These are phyloP conservation scores for Cantharis rufa DNA, from an alignment of 2,888 invertebrate species.

Conservation along the genomic window DNA sequence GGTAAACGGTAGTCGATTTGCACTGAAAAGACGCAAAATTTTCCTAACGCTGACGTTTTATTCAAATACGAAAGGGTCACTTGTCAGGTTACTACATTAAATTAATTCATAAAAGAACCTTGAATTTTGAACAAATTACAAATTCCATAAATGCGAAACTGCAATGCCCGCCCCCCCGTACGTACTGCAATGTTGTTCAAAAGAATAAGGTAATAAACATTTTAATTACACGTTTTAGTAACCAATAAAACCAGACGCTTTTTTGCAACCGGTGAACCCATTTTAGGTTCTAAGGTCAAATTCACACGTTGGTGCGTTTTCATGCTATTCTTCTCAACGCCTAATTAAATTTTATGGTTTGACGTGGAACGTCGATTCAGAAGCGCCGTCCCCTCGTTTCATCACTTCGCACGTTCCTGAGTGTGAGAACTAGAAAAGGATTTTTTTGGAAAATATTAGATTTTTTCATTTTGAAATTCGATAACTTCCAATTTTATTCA, in stretches of 20 bases:
- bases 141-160: neutral
- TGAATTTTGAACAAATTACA: slow-evolving; percentile 9
- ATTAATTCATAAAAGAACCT: slow-evolving; percentile 12
- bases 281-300: neutral
- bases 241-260: neutral
- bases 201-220: neutral
- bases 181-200: neutral
- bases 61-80: slow-evolving; percentile 14
- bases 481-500: too few species aligned
- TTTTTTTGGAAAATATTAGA: too few species aligned
- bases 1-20: neutral
- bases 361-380: neutral
- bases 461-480: too few species aligned
- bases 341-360: neutral
- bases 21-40: neutral
- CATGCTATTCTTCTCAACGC: neutral
- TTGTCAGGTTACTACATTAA: slow-evolving; percentile 12
- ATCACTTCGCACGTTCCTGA: neutral
- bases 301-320: neutral
- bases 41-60: neutral
- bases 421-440: neutral
- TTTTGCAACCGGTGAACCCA: neutral
- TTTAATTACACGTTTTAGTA: neutral
- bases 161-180: neutral
- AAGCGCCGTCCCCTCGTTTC: neutral